These are phyloP conservation scores for Hipposideros larvatus DNA, from an alignment of 2,797 vertebrate species.

Conservation along the genomic window DNA sequence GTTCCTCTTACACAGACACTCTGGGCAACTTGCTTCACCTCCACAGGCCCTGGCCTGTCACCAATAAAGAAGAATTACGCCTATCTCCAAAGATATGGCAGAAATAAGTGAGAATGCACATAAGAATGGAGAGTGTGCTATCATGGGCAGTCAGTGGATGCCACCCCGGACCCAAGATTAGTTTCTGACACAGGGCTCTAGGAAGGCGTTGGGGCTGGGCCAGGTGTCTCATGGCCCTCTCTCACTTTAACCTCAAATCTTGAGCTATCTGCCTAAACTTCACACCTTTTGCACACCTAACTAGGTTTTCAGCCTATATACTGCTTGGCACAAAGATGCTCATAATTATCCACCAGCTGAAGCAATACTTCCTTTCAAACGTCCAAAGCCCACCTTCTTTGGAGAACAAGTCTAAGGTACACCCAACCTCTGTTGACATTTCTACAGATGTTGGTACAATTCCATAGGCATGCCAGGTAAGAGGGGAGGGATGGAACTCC, in stretches of 20 bases:
- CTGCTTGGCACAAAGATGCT: background rate
- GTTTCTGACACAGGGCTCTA: background rate
- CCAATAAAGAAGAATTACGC: background rate
- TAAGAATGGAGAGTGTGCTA: no score
- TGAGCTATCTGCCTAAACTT: background rate
- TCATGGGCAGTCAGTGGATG: background rate
- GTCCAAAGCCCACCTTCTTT: background rate
- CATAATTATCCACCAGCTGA: background rate
- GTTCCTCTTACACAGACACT: background rate
- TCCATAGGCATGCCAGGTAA: background rate
- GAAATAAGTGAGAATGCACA: background rate
- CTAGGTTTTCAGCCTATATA: background rate
- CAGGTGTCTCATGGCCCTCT: background rate
- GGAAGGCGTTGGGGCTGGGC: background rate
- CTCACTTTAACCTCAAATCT: background rate
- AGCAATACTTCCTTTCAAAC: background rate
- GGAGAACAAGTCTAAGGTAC: background rate
- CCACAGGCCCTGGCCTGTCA: background rate
- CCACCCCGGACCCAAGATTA: background rate
- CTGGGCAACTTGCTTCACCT: rapidly evolving
- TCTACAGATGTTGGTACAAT: background rate
- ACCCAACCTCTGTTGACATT: background rate
- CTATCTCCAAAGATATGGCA: background rate
- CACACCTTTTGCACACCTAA: background rate
- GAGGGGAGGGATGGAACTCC: background rate